Evolutionary conservation across 2,113 vertebrate genomes (phyloP).

Genomic region (Caranx ignobilis): DNA sequence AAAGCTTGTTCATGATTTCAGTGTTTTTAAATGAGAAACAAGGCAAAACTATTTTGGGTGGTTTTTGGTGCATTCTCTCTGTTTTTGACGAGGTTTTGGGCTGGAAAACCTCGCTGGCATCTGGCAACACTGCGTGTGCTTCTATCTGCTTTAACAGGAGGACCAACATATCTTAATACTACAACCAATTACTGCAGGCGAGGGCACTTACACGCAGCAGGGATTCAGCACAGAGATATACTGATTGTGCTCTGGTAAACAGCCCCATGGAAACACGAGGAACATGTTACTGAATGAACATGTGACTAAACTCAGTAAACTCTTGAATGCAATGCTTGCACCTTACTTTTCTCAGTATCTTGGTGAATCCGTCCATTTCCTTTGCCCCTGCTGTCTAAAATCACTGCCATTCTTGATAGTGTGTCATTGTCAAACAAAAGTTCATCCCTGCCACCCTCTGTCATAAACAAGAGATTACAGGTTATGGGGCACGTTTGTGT

Average conservation of each 20-base stretch:
- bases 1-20: no score
- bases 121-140: no score
- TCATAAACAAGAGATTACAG: no score
- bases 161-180: constrained; percentile 14
- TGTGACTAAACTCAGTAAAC: not conserved
- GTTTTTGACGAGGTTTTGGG: no score
- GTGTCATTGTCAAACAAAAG: not conserved
- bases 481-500: no score
- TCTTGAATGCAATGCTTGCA: not conserved
- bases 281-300: not conserved
- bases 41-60: no score
- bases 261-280: not conserved
- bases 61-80: no score
- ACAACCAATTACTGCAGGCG: not conserved
- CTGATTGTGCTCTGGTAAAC: not conserved
- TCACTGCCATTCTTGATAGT: not conserved
- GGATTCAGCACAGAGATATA: not conserved
- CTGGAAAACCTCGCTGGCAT: no score
- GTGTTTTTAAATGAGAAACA: no score
- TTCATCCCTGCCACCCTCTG: not conserved
- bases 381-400: no score
- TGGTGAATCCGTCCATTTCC: not conserved
- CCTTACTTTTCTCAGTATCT: not conserved
- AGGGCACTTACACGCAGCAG: constrained; percentile 4
- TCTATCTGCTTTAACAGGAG: constrained; percentile 6